These are phyloP conservation scores for Halictus ligatus DNA, from an alignment of 2,888 invertebrate genomes.

Conservation along the genomic window DNA sequence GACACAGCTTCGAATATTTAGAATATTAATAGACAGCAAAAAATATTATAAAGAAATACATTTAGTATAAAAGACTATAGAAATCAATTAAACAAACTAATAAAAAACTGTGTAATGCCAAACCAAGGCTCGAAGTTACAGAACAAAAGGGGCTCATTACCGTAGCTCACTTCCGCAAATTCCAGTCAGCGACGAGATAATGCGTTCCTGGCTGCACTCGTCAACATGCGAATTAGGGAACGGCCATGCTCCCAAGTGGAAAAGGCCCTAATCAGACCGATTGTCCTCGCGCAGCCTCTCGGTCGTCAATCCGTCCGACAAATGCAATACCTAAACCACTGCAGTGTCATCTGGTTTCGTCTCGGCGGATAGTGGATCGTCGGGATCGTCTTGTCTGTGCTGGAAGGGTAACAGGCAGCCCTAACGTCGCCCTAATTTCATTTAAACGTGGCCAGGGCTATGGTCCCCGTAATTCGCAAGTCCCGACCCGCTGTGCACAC, in stretches of 20 bases:
- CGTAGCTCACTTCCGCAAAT: background rate
- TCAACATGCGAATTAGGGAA: background rate
- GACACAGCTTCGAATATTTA: no score
- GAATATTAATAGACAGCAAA: background rate
- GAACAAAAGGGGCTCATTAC: background rate
- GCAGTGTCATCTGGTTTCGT: background rate
- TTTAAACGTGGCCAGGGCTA: constrained; percentile 21
- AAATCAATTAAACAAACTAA: background rate
- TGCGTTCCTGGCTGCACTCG: background rate
- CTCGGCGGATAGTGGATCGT: background rate
- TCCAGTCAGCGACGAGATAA: background rate
- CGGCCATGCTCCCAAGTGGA: background rate
- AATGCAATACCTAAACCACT: background rate
- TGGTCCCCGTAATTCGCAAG: constrained; percentile 36
- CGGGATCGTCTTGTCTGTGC: constrained; percentile 28
- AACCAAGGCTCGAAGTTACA: background rate
- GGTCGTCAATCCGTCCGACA: background rate
- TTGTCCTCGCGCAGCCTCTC: background rate
- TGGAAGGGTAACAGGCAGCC: constrained; percentile 7
- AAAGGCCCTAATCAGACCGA: background rate
- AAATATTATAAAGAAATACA: no score
- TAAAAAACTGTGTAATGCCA: background rate
- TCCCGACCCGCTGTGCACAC: constrained; percentile 5
- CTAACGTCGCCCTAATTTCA: constrained; percentile 42
- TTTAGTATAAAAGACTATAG: no score